A percentile compares a stretch with the other conserved stretches of the same genome.
Evolutionary conservation across 2,888 invertebrate genomes (phyloP).

Genomic region (Galerucella pusilla): DNA sequence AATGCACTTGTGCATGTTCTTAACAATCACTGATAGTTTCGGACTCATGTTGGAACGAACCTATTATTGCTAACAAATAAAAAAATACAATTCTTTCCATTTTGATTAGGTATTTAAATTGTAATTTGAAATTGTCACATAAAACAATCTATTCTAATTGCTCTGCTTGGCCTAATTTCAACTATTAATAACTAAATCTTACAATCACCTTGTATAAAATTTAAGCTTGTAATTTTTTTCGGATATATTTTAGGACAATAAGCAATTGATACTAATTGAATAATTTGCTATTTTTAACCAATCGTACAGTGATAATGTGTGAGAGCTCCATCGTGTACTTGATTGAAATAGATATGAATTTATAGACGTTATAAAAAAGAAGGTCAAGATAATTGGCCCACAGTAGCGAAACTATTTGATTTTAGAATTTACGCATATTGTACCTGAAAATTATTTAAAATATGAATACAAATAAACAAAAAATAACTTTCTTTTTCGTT

Average conservation of each 20-base stretch:
- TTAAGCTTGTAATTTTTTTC: background rate
- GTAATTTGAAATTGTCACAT: background rate
- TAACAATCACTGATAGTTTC: too few species aligned
- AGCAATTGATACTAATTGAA: conserved; percentile 15
- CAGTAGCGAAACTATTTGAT: too few species aligned
- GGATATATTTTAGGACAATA: conserved; percentile 7
- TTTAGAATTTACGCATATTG: too few species aligned
- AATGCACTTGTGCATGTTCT: too few species aligned
- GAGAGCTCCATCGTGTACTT: background rate
- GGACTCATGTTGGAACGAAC: too few species aligned
- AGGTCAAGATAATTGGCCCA: background rate
- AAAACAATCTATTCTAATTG: background rate
- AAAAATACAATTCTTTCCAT: too few species aligned
- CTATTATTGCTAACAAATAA: too few species aligned
- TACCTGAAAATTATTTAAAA: too few species aligned
- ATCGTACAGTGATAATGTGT: conserved; percentile 13
- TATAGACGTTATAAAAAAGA: background rate
- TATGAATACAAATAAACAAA: too few species aligned
- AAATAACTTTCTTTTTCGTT: too few species aligned
- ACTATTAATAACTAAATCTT: background rate
- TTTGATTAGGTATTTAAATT: too few species aligned
- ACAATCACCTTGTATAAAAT: background rate
- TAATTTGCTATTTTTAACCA: conserved; percentile 17
- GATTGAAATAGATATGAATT: background rate
- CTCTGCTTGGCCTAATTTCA: background rate